These are phyloP conservation scores for Ceratina japonica DNA, from an alignment of 1,140 invertebrate genomes.

Conservation along the genomic window DNA sequence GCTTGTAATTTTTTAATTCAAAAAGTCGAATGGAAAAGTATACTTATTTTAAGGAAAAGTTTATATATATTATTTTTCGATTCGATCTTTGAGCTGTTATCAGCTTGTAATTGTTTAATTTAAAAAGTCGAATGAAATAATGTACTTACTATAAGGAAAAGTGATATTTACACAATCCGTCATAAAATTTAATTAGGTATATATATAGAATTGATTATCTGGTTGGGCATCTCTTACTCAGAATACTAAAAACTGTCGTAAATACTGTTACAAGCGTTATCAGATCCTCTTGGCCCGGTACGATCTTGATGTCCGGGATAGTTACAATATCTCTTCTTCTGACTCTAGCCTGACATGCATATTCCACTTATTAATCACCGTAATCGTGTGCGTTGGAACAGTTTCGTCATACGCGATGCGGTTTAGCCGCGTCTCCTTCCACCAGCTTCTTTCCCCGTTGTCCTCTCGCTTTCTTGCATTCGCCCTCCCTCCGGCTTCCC, in stretches of 20 bases:
- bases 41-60: too few relatives aligned
- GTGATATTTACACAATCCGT: too few relatives aligned
- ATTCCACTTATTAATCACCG: slow-evolving; percentile 24
- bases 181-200: too few relatives aligned
- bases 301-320: slow-evolving; percentile 17
- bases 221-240: background rate
- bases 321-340: slow-evolving; percentile 15
- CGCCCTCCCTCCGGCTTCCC: background rate
- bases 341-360: slow-evolving; percentile 27
- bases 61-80: too few relatives aligned
- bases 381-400: slow-evolving; percentile 17
- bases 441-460: background rate
- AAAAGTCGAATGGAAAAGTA: too few relatives aligned
- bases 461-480: background rate
- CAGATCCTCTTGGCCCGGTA: slow-evolving; percentile 12
- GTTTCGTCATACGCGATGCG: slow-evolving; percentile 18
- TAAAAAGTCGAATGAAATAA: too few relatives aligned
- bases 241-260: slow-evolving; percentile 9
- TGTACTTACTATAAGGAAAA: too few relatives aligned
- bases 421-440: background rate
- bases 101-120: too few relatives aligned
- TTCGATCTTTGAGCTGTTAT: too few relatives aligned
- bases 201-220: too few relatives aligned
- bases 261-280: slow-evolving; percentile 12
- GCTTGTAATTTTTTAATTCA: too few relatives aligned